These are phyloP conservation scores for Mesocentrotus franciscanus DNA, from an alignment of 53 echinoderm and acorn worm genomes.

Conservation along the genomic window DNA sequence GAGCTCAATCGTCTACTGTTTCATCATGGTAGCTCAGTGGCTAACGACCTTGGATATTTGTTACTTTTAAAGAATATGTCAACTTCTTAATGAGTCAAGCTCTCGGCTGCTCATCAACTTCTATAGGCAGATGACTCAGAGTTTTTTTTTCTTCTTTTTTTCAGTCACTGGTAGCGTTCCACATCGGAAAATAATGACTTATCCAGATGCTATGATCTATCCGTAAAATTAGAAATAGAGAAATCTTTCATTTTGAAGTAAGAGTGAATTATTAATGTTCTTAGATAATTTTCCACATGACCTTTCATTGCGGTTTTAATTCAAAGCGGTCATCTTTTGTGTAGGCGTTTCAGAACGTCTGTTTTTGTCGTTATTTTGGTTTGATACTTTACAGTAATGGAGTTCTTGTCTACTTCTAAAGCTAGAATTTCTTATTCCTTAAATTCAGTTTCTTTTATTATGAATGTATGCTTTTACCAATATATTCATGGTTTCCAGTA, in stretches of 20 bases:
- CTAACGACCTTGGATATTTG: background rate
- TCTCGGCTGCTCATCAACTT: background rate
- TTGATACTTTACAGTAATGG: background rate
- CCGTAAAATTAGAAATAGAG: background rate
- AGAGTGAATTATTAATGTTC: background rate
- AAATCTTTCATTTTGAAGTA: background rate
- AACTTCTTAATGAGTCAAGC: background rate
- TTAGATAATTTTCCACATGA: conserved; percentile 16
- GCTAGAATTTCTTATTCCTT: background rate
- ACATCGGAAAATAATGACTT: background rate
- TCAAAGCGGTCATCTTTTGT: conserved; percentile 12
- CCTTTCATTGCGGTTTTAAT: conserved; percentile 23
- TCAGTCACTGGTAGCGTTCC: background rate
- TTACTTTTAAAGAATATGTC: background rate
- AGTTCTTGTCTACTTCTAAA: background rate
- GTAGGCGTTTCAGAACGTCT: background rate
- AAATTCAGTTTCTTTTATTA: background rate
- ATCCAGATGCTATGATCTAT: background rate
- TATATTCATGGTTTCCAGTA: too few relatives aligned
- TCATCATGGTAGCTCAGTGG: background rate
- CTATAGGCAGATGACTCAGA: background rate
- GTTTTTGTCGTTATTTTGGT: background rate
- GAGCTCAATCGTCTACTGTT: background rate
- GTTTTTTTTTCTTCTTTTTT: background rate
- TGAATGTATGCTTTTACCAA: too few relatives aligned